A percentile compares a stretch with the other conserved stretches of the same genome.
These are phyloP conservation scores for Gymnodraco acuticeps DNA, from an alignment of 2,797 vertebrate species.

Conservation along the genomic window DNA sequence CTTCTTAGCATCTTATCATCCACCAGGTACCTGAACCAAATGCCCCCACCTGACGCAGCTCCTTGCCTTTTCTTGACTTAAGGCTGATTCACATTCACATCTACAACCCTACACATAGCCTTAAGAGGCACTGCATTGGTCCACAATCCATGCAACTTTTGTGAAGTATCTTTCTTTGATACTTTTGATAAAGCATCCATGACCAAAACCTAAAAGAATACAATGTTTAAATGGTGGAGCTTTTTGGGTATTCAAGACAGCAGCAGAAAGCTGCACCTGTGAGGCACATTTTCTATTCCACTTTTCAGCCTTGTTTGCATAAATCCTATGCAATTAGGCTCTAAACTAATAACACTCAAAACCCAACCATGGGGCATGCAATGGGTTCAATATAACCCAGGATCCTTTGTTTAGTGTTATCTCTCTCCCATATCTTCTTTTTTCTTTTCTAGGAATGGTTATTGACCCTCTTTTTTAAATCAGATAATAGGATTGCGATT, in stretches of 20 bases:
- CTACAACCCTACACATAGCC: not conserved
- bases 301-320: slow-evolving; percentile 51
- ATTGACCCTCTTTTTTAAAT: slow-evolving; percentile 7
- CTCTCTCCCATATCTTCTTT: not conserved
- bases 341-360: slow-evolving; percentile 14
- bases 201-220: slow-evolving; percentile 4
- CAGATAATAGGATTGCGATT: not conserved
- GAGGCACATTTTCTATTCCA: slow-evolving; percentile 25
- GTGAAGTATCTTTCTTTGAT: slow-evolving; percentile 7
- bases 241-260: not conserved
- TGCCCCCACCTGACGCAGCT: not conserved
- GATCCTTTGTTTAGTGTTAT: slow-evolving; percentile 13
- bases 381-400: slow-evolving; percentile 20
- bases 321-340: slow-evolving; percentile 21
- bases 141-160: not conserved
- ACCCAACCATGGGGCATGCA: not conserved
- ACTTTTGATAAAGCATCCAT: not conserved
- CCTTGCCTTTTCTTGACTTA: not conserved
- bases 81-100: not conserved
- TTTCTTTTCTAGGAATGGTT: slow-evolving; percentile 2
- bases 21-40: not conserved
- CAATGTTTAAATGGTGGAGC: not conserved
- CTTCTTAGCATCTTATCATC: not conserved
- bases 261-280: not conserved
- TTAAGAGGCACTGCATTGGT: not conserved